phyloP scores from a whole-genome alignment of 1,140 invertebrate genomes.

The Neomicropteryx cornuta region DNA sequence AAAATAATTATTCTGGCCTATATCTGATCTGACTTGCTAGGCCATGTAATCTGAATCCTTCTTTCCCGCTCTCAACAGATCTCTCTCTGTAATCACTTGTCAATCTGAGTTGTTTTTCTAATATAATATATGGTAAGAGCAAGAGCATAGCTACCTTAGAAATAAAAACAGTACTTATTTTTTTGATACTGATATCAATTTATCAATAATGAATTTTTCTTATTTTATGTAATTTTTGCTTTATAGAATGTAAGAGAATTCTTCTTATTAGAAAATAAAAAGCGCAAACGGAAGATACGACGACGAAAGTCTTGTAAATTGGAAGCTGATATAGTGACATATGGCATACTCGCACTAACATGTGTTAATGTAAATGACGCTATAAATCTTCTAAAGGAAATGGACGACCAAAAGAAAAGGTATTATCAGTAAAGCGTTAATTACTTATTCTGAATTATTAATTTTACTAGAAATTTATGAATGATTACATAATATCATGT shows the following conservation, averaged over 20 bases:
- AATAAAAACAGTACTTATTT: slow-evolving; percentile 4
- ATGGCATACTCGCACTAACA: slow-evolving; percentile 70
- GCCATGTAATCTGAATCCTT: no score
- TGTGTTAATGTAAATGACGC: slow-evolving; percentile 52
- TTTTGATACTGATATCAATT: slow-evolving; percentile 3
- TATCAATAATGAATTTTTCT: neutral
- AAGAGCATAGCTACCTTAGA: slow-evolving; percentile 4
- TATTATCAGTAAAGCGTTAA: slow-evolving; percentile 17
- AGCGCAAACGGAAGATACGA: slow-evolving; percentile 20
- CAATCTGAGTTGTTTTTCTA: neutral
- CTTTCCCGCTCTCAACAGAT: no score
- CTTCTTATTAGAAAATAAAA: slow-evolving; percentile 40
- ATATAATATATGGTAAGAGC: slow-evolving; percentile 1
- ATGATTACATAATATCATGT: slow-evolving; percentile 2
- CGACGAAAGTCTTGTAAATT: slow-evolving; percentile 39
- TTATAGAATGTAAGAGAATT: slow-evolving; percentile 49
- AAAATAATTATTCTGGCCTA: no score
- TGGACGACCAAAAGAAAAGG: slow-evolving; percentile 53
- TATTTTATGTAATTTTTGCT: slow-evolving; percentile 10
- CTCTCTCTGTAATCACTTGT: neutral
- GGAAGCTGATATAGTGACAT: slow-evolving; percentile 68
- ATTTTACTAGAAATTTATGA: neutral
- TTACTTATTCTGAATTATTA: slow-evolving; percentile 8
- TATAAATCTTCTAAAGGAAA: slow-evolving; percentile 50
- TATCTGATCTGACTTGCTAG: no score